Conservation (phyloP, 1,140 invertebrate species). For the Zaprionus ghesquierei region DNA sequence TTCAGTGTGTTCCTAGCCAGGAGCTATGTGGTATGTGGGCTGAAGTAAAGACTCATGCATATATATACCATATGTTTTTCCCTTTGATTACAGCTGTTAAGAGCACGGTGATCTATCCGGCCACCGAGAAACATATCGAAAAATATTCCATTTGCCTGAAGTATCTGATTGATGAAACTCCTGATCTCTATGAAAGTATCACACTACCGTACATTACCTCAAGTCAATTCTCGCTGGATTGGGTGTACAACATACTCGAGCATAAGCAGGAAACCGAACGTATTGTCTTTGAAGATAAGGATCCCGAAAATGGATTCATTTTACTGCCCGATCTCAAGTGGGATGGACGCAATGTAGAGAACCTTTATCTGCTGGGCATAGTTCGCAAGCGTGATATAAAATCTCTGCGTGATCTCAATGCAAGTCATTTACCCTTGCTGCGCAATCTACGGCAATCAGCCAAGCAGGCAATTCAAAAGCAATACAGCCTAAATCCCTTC, state of each 20-base stretch:
- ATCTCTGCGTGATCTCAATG: conserved; percentile 92
- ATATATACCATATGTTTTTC: background rate
- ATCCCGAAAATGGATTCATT: conserved; percentile 92
- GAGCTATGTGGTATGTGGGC: conserved; percentile 87
- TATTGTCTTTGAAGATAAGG: conserved; percentile 92
- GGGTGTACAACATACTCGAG: conserved; percentile 98
- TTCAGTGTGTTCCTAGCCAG: conserved; percentile 87
- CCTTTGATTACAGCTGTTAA: conserved; percentile 87
- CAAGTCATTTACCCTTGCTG: conserved; percentile 90
- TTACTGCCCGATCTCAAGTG: conserved; percentile 97
- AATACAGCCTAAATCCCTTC: conserved; percentile 88
- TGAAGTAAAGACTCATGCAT: background rate
- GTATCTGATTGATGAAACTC: conserved; percentile 92
- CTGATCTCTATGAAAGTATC: conserved; percentile 90
- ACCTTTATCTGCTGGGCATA: conserved; percentile 93
- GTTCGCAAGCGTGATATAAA: conserved; percentile 88
- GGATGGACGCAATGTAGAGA: conserved; percentile 90
- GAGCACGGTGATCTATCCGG: conserved; percentile 94
- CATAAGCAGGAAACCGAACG: conserved; percentile 94
- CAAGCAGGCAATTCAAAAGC: conserved; percentile 88
- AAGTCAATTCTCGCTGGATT: conserved; percentile 91
- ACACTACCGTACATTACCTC: conserved; percentile 90
- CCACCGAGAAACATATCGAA: conserved; percentile 94
- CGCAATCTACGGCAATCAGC: conserved; percentile 90
- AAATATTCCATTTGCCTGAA: conserved; percentile 91